A percentile compares a stretch with the other conserved stretches of the same genome.
Evolutionary conservation across 1,140 invertebrate species (phyloP).

Genomic region (Grapholita molesta): DNA sequence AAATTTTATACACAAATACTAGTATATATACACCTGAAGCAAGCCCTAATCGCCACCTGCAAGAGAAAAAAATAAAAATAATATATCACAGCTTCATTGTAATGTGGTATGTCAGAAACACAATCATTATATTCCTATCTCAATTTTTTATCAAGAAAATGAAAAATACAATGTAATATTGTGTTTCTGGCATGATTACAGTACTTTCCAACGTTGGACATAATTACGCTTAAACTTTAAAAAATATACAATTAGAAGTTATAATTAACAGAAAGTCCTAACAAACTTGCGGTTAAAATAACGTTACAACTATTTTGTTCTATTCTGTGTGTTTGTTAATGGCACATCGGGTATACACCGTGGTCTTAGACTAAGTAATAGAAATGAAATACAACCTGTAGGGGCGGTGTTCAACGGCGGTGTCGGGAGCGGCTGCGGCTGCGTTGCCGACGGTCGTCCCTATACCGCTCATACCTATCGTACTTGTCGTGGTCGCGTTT

Average conservation of each 20-base stretch:
- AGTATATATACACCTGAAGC: slow-evolving; percentile 58
- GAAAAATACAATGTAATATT: too few species aligned
- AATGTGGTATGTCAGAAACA: slow-evolving; percentile 29
- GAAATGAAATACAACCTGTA: slow-evolving; percentile 65
- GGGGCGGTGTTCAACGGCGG: slow-evolving; percentile 49
- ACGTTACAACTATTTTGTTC: neutral
- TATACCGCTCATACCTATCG: slow-evolving; percentile 62
- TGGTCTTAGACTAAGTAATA: neutral
- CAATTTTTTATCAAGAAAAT: too few species aligned
- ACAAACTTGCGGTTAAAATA: neutral
- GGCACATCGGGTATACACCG: neutral
- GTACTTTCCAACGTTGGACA: neutral
- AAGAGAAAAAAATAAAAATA: slow-evolving; percentile 52
- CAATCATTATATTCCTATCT: too few species aligned
- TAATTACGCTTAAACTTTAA: neutral
- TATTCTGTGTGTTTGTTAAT: neutral
- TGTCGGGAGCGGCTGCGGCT: slow-evolving; percentile 54
- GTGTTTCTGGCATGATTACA: neutral
- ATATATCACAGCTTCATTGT: slow-evolving; percentile 39
- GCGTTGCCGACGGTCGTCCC: slow-evolving; percentile 58
- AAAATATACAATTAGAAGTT: neutral
- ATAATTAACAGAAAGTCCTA: neutral
- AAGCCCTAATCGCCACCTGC: slow-evolving; percentile 42
- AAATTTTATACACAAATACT: slow-evolving; percentile 54
- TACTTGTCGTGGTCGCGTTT: slow-evolving; percentile 39